Base-by-base conservation (phyloP, 2,113 vertebrate genomes). In the Colius striatus region DNA sequence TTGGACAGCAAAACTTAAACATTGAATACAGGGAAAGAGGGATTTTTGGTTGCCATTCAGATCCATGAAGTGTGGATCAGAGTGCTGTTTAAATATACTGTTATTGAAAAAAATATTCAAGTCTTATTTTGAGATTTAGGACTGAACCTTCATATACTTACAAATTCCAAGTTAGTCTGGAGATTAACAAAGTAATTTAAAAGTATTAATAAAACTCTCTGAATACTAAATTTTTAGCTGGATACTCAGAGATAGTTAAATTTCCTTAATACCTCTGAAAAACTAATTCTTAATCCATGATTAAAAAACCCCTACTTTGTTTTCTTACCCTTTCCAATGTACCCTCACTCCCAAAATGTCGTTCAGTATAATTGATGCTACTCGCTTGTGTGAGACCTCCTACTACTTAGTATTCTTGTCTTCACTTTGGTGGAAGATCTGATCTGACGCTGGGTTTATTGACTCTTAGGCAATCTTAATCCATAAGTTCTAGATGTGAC, bases 361-460 rank as follows among this genome's bases (percentile, higher is more conserved):
- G 13, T 70, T 88, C 30, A 34, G 0, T 76, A 6, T 32, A 57
- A 54, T 22, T 80, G 32, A 29, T 77, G 18, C 66, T 76, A 62
- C 11, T 57, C 2, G 2, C 55, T 51, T 7, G 3, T 47, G 8
- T 10, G 4, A 57, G 45, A 68, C 26, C 45, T 73, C 43, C 25
- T 11, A 3, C 10, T 73, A 6, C 8, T 50, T 54, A 30, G 26
- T 73, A 4, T 82, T 85, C 9, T 47, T 0, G 0, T 50, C 32
- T 76, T 30, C 6, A 9, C 34, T 71, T 77, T 38, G 36, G 16
- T 65, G 21, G 16, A 84, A 71, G 45, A 53, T 57, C 5, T 25
- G 27, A 38, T 71, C 22, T 2, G 2, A 63, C 61, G 45, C 16
- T 11, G 34, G 5, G 5, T n/a, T 5, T 26, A 7, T 45, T 68